phyloP scores from a whole-genome alignment of 2,113 vertebrate genomes.

The Leptosomus discolor region DNA sequence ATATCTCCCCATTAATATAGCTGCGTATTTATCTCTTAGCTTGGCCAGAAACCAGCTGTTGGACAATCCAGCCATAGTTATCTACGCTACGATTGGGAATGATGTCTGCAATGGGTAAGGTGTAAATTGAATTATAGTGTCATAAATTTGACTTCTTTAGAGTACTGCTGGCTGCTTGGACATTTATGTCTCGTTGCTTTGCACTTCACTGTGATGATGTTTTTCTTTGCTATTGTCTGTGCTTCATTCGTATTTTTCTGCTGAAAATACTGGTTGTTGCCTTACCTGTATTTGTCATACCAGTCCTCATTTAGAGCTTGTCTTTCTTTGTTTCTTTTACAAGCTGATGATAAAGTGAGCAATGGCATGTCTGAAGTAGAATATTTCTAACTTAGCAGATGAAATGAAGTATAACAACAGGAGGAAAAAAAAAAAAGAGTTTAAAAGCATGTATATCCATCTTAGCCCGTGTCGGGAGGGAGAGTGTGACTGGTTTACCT shows the following conservation, averaged over 20 bases:
- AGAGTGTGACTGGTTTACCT: neutral
- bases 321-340: neutral
- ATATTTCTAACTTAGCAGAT: neutral
- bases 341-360: neutral
- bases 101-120: slow-evolving; percentile 79
- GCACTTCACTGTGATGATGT: fast-evolving
- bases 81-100: slow-evolving; percentile 76
- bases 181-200: neutral
- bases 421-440: fast-evolving
- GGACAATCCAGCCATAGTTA: slow-evolving; percentile 74
- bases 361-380: neutral
- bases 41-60: slow-evolving; percentile 70
- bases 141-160: neutral
- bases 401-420: neutral
- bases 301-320: neutral
- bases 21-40: slow-evolving; percentile 38
- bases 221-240: neutral
- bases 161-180: neutral
- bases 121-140: neutral
- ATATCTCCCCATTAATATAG: neutral
- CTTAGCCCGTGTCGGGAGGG: neutral
- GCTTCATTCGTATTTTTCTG: neutral
- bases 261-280: neutral
- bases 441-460: neutral
- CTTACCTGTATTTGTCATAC: neutral